Evolutionary conservation across 30 jellyfish, hydroid and myxozoan species (phyloP), one percentile per base, ranked within the genome.

Genomic region (Hydractinia echinata): DNA sequence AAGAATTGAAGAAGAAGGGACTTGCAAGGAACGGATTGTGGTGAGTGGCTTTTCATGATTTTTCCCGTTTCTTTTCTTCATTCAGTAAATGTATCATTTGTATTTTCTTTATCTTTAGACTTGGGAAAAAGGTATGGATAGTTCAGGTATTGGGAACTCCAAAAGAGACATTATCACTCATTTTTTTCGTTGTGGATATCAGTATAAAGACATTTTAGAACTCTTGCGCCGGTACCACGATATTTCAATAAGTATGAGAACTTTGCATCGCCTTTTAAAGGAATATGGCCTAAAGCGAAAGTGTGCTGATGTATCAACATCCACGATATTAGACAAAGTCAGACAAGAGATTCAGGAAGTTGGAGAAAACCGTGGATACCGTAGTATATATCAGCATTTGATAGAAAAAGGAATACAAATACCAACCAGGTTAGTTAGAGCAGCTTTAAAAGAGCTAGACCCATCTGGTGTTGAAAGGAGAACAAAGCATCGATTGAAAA

Each of bases 381-480:
- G 90, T 15, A 20, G 30, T 19, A 68, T 82, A 67, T 51, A 51
- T 13, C 90, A 69, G 18, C 55, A 10, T 14, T 52, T 82, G 39
- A 21, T 18, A 39, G 54, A 70, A 16, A 51, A 20, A 48, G 85
- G 85, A 14, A 7, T 82, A n/a, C 54, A 18, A 53, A 85, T 72
- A 4, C 74, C 48, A 52, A 49, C 79, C n/a, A 79, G 55, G 48
- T 21, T 67, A 61, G 90, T 82, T 7, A 53, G 81, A 39, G 44
- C 49, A 16, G 8, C 30, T 10, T 58, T 76, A 54, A 76, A 67
- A 67, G 94, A 84, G 67, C 21, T 84, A 44, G 88, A 84, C 83
- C 87, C 94, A 8, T 83, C 66, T 62, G 94, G 94, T 6, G 60
- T 83, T 7, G 20, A 9, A 77, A 51, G 20, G 30, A 64, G 94